These are phyloP conservation scores for Ahaetulla prasina DNA, from an alignment of 2,113 vertebrate species.

Conservation along the genomic window DNA sequence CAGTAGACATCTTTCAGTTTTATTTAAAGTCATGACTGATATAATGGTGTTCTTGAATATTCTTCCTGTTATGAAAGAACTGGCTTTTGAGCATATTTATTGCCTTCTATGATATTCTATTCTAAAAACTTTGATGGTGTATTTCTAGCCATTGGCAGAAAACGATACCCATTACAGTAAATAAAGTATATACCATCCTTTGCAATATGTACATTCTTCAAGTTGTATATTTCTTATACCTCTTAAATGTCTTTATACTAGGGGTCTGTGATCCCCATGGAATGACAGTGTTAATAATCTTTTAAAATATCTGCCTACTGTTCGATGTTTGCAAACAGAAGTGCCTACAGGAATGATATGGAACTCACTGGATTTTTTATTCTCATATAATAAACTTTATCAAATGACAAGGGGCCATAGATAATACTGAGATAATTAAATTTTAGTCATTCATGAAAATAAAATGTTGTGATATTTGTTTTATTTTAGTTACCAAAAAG, in stretches of 20 bases:
- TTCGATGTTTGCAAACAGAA: neutral
- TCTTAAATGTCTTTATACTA: neutral
- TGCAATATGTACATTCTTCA: neutral
- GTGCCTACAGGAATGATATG: neutral
- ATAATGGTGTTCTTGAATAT: neutral
- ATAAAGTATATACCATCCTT: neutral
- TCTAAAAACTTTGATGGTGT: neutral
- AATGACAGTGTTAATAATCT: neutral
- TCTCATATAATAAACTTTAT: conserved; percentile 10
- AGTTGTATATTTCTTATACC: neutral
- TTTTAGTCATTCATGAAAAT: neutral
- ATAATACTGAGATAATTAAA: neutral
- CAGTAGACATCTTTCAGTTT: neutral
- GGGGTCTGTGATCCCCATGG: neutral
- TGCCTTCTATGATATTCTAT: neutral
- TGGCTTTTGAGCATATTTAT: neutral
- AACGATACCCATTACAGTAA: neutral
- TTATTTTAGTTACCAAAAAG: neutral
- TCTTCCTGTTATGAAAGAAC: neutral
- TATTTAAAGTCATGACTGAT: neutral
- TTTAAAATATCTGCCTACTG: neutral
- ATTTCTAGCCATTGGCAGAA: neutral
- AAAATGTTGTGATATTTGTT: neutral
- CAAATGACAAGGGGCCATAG: neutral
- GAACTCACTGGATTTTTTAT: neutral